Evolutionary conservation across 2,888 invertebrate species (phyloP), one percentile per base, ranked within the genome.

Genomic region (Ommatoiulus sabulosus): DNA sequence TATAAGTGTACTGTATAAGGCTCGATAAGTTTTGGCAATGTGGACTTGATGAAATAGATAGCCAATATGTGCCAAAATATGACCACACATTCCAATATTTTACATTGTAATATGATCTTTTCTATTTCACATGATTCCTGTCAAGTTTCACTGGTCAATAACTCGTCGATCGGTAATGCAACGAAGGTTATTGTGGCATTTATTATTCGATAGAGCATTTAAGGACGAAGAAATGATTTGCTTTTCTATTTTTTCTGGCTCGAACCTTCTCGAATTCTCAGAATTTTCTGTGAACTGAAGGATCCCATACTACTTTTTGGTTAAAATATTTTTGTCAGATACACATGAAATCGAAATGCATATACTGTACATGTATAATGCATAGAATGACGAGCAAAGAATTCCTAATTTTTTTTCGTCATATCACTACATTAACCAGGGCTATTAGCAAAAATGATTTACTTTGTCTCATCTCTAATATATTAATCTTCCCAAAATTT

Each of bases 361-460:
- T 35, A 35, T n/a, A n/a, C n/a, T n/a, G n/a, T n/a, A n/a, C n/a
- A n/a, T n/a, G n/a, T n/a, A n/a, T n/a, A n/a, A 0, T 35, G 35
- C 35, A 35, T 35, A 35, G 35, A 35, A 0, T 35, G 52, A 52
- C 15, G 15, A 52, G 12, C 17, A 63, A 63, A n/a, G 63, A 63
- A 63, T 63, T 63, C n/a, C 63, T 63, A 17, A 17, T 17, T n/a
- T 35, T 35, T n/a, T 35, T 35, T 35, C 35, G 35, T 2, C 35
- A 35, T 35, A 3, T n/a, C n/a, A 63, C 20, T 17, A 57, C 57
- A 57, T 57, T 12, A 57, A 57, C 17, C 17, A 63, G 63, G 52
- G 63, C 63, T 63, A 63, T n/a, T 63, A 17, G 63, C n/a, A 63
- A 63, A 63, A 63, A 63, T 63, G 63, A 63, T 63, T 63, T 63